Base-by-base conservation (phyloP, 2,113 vertebrate species). In the Mus pahari region DNA sequence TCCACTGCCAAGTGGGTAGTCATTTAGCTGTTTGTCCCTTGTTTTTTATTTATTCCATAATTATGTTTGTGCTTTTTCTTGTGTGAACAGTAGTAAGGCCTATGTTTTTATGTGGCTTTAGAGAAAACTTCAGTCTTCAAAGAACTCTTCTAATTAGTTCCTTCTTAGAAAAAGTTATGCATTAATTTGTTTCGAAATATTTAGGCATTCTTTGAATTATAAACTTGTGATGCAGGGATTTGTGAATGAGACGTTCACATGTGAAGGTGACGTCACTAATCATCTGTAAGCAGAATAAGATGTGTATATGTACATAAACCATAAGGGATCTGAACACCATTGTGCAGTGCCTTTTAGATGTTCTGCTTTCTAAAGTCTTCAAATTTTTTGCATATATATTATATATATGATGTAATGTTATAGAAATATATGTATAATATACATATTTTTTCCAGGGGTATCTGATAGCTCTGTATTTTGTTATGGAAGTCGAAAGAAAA, bases 341-440 rank as follows among this genome's bases (percentile, higher is more conserved):
- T 97, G 98, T 98, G 98, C 98, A 98, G 98, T 99, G 98, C 98
- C 98, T 99, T 98, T 98, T 98, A 98, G 98, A 98, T 97, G 98
- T 98, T 98, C 97, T 93, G 97, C 97, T 98, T 98, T 98, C 98
- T 98, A 97, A 98, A 98, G 98, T 98, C 98, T 98, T 98, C 98
- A 98, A 96, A 97, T 42, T 97, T 98, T 98, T 98, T 97, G 98
- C 98, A 98, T 98, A 98, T 98, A 99, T 98, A 98, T 98, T 98
- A 98, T 98, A 99, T 99, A 99, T 99, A 98, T 98, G 98, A 98
- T 98, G 98, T 98, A 98, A 98, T 97, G 98, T 98, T 98, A 98
- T 98, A 99, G 98, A 98, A 98, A 98, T 98, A 98, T 99, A 98
- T 99, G 98, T 98, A 98, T 98, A 98, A 98, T 98, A 99, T 98